phyloP scores from a whole-genome alignment of 2,113 vertebrate species.

The Aldabrachelys gigantea region DNA sequence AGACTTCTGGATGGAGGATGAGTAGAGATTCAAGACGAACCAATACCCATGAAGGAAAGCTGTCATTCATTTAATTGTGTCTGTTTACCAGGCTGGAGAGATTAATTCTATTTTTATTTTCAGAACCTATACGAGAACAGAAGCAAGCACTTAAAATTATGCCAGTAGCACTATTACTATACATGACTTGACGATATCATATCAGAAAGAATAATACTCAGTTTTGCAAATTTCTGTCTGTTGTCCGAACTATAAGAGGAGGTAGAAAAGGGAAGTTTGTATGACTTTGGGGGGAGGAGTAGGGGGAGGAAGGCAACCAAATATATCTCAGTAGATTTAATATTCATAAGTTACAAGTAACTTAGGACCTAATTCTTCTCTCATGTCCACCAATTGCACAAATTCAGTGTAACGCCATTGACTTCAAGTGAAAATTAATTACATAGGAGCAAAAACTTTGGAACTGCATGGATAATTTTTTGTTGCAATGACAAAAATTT shows the following conservation, averaged over 20 bases:
- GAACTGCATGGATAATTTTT: background rate
- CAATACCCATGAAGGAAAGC: slow-evolving; percentile 39
- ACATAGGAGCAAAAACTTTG: background rate
- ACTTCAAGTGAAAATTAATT: slow-evolving; percentile 1
- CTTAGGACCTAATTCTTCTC: background rate
- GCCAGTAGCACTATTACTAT: slow-evolving; percentile 10
- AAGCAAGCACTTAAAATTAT: slow-evolving; percentile 7
- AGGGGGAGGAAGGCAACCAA: background rate
- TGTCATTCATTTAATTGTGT: slow-evolving; percentile 22
- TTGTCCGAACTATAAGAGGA: background rate
- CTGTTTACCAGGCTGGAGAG: slow-evolving; percentile 44
- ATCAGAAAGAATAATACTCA: background rate
- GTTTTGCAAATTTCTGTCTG: background rate
- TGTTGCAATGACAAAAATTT: background rate
- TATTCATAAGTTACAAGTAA: background rate
- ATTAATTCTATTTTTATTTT: slow-evolving; percentile 57
- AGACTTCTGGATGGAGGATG: background rate
- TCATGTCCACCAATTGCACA: background rate
- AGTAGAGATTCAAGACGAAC: background rate
- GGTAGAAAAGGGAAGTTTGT: background rate
- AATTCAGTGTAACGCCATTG: slow-evolving; percentile 4
- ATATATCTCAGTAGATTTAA: background rate
- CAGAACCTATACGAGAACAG: background rate
- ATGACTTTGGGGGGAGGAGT: background rate
- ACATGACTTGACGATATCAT: background rate